Percentiles rank a stretch among this genome's conserved stretches.
phyloP scores from a whole-genome alignment of 2,888 invertebrate species.

The Sericinus montela region DNA sequence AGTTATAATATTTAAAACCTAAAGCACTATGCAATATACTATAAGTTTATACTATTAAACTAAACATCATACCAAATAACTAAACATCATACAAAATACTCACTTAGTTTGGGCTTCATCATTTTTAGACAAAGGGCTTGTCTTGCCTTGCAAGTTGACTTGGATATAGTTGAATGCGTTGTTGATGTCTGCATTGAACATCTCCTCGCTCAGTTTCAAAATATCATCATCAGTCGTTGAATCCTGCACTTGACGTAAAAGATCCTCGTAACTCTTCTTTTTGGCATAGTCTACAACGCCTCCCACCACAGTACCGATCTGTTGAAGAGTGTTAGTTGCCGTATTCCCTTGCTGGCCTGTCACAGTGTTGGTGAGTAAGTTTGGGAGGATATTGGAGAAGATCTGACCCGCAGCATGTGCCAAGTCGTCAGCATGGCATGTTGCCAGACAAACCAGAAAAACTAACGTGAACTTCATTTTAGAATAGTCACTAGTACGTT shows the following conservation, averaged over 20 bases:
- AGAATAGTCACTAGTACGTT: slow-evolving; percentile 45
- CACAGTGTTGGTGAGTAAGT: slow-evolving; percentile 57
- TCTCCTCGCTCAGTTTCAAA: slow-evolving; percentile 83
- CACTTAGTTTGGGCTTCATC: slow-evolving; percentile 85
- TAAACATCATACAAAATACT: slow-evolving; percentile 12
- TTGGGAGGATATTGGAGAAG: slow-evolving; percentile 66
- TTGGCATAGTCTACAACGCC: slow-evolving; percentile 72
- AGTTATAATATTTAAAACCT: too few species aligned
- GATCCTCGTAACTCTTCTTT: slow-evolving; percentile 69
- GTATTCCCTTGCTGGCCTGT: slow-evolving; percentile 62
- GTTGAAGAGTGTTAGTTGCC: slow-evolving; percentile 59
- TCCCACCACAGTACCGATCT: slow-evolving; percentile 70
- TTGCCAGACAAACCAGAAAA: slow-evolving; percentile 46
- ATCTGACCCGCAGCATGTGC: slow-evolving; percentile 68
- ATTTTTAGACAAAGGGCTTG: slow-evolving; percentile 82
- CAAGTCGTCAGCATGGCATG: slow-evolving; percentile 56
- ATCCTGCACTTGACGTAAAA: slow-evolving; percentile 65
- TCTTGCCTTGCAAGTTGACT: slow-evolving; percentile 86
- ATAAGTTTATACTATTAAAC: too few species aligned
- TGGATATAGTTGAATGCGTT: slow-evolving; percentile 85
- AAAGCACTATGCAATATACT: too few species aligned
- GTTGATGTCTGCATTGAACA: slow-evolving; percentile 85
- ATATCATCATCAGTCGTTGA: slow-evolving; percentile 83
- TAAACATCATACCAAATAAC: too few species aligned
- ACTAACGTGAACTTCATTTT: slow-evolving; percentile 57